phyloP scores from a whole-genome alignment of 2,113 vertebrate species.

The Crotalus horridus region DNA sequence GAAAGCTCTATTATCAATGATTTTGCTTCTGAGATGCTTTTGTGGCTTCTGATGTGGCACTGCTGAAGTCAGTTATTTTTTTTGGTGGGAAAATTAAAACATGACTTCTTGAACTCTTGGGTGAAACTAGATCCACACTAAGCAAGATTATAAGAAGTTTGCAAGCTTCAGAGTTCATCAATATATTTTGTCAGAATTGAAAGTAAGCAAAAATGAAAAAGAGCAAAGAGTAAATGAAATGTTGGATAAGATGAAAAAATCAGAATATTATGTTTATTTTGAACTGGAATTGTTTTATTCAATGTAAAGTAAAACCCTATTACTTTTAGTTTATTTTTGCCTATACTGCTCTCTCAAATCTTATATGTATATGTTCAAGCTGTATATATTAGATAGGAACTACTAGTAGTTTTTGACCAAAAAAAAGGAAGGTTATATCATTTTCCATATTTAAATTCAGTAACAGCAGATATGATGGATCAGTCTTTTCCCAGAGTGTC shows the following conservation, averaged over 20 bases:
- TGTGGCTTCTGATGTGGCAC: not conserved
- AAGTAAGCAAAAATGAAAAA: not conserved
- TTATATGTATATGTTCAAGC: not conserved
- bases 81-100: not conserved
- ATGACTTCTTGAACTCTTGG: not conserved
- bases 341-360: not conserved
- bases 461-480: not conserved
- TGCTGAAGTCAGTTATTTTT: not conserved
- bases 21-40: not conserved
- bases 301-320: not conserved
- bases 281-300: not conserved
- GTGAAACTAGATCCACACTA: not conserved
- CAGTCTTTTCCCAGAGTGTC: not conserved
- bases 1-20: conserved; percentile 7
- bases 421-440: not conserved
- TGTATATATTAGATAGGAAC: not conserved
- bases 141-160: conserved; percentile 3
- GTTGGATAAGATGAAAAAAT: not conserved
- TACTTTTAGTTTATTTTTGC: not conserved
- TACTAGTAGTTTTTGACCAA: not conserved
- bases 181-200: not conserved
- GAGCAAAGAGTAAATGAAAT: not conserved
- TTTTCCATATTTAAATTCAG: not conserved
- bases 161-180: not conserved
- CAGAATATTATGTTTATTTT: not conserved